A percentile compares a stretch with the other conserved stretches of the same genome.
Evolutionary conservation across 2,797 vertebrate species (phyloP).

Genomic region (Sebastes umbrosus): DNA sequence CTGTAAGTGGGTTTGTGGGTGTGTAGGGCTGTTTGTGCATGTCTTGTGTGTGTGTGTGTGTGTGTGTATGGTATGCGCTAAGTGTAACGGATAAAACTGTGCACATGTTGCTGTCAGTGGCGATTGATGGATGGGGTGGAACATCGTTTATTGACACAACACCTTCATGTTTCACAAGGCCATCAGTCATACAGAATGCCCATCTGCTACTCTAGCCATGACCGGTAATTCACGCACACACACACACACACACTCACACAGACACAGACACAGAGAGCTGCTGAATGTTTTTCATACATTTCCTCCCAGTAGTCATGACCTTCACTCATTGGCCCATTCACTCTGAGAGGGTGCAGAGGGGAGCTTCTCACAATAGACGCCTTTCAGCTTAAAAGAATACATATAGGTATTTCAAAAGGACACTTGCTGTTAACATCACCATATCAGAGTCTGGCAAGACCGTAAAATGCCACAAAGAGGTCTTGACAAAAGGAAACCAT

Average conservation of each 20-base stretch:
- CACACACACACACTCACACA: slow-evolving; percentile 6
- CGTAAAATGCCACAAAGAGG: slow-evolving; percentile 52
- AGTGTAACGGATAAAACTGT: slow-evolving; percentile 52
- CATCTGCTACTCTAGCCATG: slow-evolving; percentile 67
- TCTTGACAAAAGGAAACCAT: slow-evolving; percentile 20
- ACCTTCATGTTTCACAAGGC: slow-evolving; percentile 79
- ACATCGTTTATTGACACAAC: slow-evolving; percentile 81
- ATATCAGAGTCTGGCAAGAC: slow-evolving; percentile 30
- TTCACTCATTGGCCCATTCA: slow-evolving; percentile 49
- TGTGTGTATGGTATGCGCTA: background rate
- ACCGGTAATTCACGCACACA: slow-evolving; percentile 23
- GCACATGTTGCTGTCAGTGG: slow-evolving; percentile 67
- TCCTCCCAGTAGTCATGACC: slow-evolving; percentile 65
- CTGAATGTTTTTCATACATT: slow-evolving; percentile 58
- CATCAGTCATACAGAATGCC: slow-evolving; percentile 75
- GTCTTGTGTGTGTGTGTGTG: background rate
- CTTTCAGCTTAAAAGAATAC: slow-evolving; percentile 49
- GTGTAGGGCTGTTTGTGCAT: background rate
- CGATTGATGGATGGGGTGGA: slow-evolving; percentile 75
- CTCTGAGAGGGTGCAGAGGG: background rate
- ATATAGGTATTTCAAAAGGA: slow-evolving; percentile 46
- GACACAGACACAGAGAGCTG: background rate
- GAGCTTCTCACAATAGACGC: slow-evolving; percentile 39
- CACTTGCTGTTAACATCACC: slow-evolving; percentile 41
- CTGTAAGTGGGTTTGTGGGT: background rate